A percentile compares a stretch with the other conserved stretches of the same genome.
Conservation (phyloP, 2,888 invertebrate genomes). For the Lacanobia wlatinum region DNA sequence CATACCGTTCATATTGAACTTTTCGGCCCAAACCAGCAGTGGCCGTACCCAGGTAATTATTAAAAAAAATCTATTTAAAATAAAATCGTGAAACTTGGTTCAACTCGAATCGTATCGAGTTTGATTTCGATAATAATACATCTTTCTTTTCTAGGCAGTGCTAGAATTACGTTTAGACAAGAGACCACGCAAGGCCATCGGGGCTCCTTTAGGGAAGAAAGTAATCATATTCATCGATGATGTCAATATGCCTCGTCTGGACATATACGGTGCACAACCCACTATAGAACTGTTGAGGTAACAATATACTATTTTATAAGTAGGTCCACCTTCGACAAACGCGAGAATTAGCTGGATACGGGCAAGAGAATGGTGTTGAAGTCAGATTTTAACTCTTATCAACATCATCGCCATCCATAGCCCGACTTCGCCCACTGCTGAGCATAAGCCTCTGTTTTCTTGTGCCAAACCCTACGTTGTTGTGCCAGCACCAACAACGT, state of each 20-base stretch:
- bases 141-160: conserved; percentile 91
- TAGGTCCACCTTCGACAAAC: neutral
- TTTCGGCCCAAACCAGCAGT: conserved; percentile 98
- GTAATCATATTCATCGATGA: conserved; percentile 97
- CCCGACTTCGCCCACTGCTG: too few species aligned
- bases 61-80: neutral
- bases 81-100: neutral
- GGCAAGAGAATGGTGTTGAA: neutral
- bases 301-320: neutral
- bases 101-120: neutral
- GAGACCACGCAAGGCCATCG: conserved; percentile 94
- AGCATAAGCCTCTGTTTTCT: too few species aligned
- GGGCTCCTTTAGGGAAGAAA: conserved; percentile 95
- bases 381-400: neutral
- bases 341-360: neutral
- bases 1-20: conserved; percentile 95
- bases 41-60: conserved; percentile 92
- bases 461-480: too few species aligned
- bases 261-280: conserved; percentile 97
- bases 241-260: conserved; percentile 97
- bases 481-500: too few species aligned
- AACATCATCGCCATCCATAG: too few species aligned
- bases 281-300: conserved; percentile 96
- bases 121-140: neutral
- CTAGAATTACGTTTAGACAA: conserved; percentile 96